phyloP scores from a whole-genome alignment of 2,888 invertebrate species.

The Heteromurus nitidus region DNA sequence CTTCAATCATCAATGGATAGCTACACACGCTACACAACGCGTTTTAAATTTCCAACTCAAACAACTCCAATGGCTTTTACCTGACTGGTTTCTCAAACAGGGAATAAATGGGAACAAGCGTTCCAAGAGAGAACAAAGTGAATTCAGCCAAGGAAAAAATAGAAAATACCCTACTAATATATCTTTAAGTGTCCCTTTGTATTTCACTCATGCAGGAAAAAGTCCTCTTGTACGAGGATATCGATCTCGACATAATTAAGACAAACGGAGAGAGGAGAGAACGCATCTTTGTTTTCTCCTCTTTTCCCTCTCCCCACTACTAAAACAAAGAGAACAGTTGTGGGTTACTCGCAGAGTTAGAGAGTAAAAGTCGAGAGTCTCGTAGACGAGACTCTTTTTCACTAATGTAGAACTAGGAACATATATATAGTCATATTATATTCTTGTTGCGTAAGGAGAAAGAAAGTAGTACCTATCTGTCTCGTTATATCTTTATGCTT shows the following conservation, averaged over 20 bases:
- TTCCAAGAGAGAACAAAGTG: slow-evolving; percentile 41
- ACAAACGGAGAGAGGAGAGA: slow-evolving; percentile 58
- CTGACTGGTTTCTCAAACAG: slow-evolving; percentile 13
- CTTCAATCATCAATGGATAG: background rate
- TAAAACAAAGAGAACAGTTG: slow-evolving; percentile 47
- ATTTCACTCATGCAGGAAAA: slow-evolving; percentile 67
- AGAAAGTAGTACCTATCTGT: no score
- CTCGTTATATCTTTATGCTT: no score
- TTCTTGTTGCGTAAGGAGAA: slow-evolving; percentile 31
- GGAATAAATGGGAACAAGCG: background rate
- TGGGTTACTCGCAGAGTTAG: background rate
- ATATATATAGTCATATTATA: background rate
- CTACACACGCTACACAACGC: background rate
- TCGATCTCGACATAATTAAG: slow-evolving; percentile 70
- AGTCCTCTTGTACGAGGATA: slow-evolving; percentile 44
- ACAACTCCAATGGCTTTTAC: background rate
- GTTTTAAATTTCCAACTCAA: background rate
- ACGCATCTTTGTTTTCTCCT: slow-evolving; percentile 43
- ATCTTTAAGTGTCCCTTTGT: slow-evolving; percentile 62
- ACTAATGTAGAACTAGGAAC: no score
- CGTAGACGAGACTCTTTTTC: slow-evolving; percentile 9
- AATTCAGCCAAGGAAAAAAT: slow-evolving; percentile 27
- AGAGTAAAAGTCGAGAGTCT: slow-evolving; percentile 32
- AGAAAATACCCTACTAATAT: slow-evolving; percentile 54
- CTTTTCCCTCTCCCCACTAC: slow-evolving; percentile 9